These are phyloP conservation scores for Cossypha polioptera DNA, from an alignment of 2,797 vertebrate species.

Conservation along the genomic window DNA sequence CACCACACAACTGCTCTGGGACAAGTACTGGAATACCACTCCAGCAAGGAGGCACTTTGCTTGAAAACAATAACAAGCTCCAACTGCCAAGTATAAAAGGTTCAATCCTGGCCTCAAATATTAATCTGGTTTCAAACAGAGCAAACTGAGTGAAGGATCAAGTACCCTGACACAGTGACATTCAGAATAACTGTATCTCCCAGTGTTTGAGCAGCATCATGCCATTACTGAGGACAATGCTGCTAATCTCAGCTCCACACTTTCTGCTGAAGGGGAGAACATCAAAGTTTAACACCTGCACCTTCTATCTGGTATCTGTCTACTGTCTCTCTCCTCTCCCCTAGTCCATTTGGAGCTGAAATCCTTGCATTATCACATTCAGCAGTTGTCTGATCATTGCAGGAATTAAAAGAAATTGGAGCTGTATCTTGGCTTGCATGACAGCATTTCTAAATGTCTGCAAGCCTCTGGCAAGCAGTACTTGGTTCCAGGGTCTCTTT, in stretches of 20 bases:
- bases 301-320: neutral
- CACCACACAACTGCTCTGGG: neutral
- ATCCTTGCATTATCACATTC: slow-evolving; percentile 30
- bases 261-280: neutral
- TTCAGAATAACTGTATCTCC: neutral
- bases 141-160: neutral
- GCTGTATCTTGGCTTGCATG: neutral
- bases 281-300: neutral
- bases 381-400: slow-evolving; percentile 5
- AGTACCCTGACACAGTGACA: neutral
- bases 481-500: neutral
- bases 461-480: neutral
- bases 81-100: neutral
- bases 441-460: neutral
- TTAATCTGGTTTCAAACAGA: slow-evolving; percentile 21
- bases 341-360: neutral
- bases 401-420: neutral
- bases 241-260: neutral
- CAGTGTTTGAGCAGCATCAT: slow-evolving; percentile 1
- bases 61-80: neutral
- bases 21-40: neutral
- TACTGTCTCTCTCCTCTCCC: neutral
- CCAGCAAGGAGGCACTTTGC: neutral
- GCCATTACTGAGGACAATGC: neutral
- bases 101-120: neutral